Conservation (phyloP, 2,888 invertebrate genomes). For the Polietes domitor region DNA sequence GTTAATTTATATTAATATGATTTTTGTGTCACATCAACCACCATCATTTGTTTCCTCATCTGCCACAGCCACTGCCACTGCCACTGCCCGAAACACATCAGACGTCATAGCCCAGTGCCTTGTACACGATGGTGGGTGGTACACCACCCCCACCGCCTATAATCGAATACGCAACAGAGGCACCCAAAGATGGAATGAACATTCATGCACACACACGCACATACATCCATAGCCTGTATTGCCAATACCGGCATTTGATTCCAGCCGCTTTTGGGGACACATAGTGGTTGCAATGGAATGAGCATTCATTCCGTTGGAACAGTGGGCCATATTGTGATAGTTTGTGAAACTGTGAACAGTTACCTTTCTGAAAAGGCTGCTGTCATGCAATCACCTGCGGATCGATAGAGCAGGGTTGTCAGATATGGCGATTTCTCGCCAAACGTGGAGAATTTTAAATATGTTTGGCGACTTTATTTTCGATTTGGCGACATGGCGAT, state of each 20-base stretch:
- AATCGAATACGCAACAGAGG: slow-evolving; percentile 39
- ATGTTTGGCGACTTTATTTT: no score
- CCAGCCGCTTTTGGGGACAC: slow-evolving; percentile 39
- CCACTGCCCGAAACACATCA: background rate
- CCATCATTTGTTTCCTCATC: slow-evolving; percentile 60
- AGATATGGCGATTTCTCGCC: no score
- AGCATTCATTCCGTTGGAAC: background rate
- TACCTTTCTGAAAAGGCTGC: no score
- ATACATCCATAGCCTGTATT: slow-evolving; percentile 16
- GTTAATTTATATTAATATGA: slow-evolving; percentile 81
- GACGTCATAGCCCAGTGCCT: slow-evolving; percentile 19
- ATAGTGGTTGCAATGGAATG: background rate
- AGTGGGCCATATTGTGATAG: no score
- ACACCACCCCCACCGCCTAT: slow-evolving; percentile 14
- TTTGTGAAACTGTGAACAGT: no score
- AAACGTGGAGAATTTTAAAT: no score
- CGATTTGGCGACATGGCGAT: no score
- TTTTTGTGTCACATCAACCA: slow-evolving; percentile 75
- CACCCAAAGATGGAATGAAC: background rate
- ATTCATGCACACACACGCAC: background rate
- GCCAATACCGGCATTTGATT: slow-evolving; percentile 53
- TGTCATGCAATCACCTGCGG: no score
- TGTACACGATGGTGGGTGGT: slow-evolving; percentile 19
- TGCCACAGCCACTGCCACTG: background rate
- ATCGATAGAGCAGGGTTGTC: no score